A percentile compares a stretch with the other conserved stretches of the same genome.
Conservation (phyloP, 2,888 invertebrate species). For the Agonum fuliginosum region DNA sequence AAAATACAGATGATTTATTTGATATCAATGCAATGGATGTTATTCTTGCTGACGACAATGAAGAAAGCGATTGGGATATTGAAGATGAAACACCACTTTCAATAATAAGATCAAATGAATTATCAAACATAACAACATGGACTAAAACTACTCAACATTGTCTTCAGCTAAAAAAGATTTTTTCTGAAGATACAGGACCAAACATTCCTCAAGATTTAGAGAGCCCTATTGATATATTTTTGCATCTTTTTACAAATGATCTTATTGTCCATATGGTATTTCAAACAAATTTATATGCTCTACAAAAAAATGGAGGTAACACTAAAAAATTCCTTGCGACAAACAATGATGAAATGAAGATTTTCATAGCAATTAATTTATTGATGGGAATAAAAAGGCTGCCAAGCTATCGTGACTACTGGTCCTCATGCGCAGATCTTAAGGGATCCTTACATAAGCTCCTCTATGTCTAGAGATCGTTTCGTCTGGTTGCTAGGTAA, state of each 20-base stretch:
- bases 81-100: neutral
- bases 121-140: neutral
- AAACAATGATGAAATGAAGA: slow-evolving; percentile 57
- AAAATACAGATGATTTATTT: neutral
- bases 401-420: no score
- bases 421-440: no score
- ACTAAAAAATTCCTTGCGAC: neutral
- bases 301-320: slow-evolving; percentile 58
- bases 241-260: slow-evolving; percentile 57
- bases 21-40: slow-evolving; percentile 1
- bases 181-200: neutral
- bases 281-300: slow-evolving; percentile 58
- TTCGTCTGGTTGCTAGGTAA: slow-evolving; percentile 9
- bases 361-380: neutral
- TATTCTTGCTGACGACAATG: neutral
- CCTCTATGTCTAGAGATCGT: no score
- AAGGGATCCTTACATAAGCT: no score
- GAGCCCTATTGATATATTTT: slow-evolving; percentile 59
- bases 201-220: slow-evolving; percentile 48
- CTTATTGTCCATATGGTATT: slow-evolving; percentile 55
- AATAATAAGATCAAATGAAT: neutral
- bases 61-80: slow-evolving; percentile 1
- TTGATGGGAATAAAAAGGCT: neutral
- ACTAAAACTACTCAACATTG: neutral
- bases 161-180: neutral